These are phyloP conservation scores for Andrena trimmerana DNA, from an alignment of 2,888 invertebrate species.

Conservation along the genomic window DNA sequence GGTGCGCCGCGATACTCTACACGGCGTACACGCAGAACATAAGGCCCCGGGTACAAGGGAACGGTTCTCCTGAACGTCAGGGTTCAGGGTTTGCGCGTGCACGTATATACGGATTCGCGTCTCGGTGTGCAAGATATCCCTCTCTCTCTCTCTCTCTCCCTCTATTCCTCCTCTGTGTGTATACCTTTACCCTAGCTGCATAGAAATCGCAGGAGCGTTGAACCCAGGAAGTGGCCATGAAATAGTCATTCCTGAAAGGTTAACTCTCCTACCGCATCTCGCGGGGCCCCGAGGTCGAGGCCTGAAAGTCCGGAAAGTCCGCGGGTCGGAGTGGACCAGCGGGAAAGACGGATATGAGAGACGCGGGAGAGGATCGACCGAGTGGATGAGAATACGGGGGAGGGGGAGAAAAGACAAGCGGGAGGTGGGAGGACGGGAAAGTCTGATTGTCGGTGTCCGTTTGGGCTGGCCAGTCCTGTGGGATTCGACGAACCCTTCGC, in stretches of 20 bases:
- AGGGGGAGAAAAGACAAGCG: background rate
- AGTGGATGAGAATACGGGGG: constrained; percentile 43
- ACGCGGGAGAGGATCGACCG: constrained; percentile 55
- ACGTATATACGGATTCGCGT: constrained; percentile 64
- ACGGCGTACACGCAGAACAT: constrained; percentile 79
- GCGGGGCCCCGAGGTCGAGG: constrained; percentile 71
- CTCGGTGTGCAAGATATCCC: constrained; percentile 42
- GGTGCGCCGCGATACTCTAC: constrained; percentile 54
- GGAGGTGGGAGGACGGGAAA: constrained; percentile 11
- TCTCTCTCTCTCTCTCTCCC: background rate
- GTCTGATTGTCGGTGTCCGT: constrained; percentile 17
- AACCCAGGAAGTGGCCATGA: constrained; percentile 84
- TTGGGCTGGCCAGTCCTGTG: constrained; percentile 23
- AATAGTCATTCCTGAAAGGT: constrained; percentile 83
- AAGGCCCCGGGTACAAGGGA: constrained; percentile 74
- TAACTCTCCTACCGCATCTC: constrained; percentile 79
- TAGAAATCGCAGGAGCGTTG: constrained; percentile 82
- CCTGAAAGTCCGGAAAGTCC: constrained; percentile 74
- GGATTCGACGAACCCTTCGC: constrained; percentile 7
- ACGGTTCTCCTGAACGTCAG: constrained; percentile 72
- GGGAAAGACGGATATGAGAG: constrained; percentile 67
- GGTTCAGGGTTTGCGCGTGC: constrained; percentile 68
- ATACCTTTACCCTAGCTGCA: constrained; percentile 76
- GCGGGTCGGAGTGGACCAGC: constrained; percentile 63
- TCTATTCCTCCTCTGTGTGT: constrained; percentile 49